A percentile compares a stretch with the other conserved stretches of the same genome.
These are phyloP conservation scores for Channallabes apus DNA, from an alignment of 2,797 vertebrate genomes.

Conservation along the genomic window DNA sequence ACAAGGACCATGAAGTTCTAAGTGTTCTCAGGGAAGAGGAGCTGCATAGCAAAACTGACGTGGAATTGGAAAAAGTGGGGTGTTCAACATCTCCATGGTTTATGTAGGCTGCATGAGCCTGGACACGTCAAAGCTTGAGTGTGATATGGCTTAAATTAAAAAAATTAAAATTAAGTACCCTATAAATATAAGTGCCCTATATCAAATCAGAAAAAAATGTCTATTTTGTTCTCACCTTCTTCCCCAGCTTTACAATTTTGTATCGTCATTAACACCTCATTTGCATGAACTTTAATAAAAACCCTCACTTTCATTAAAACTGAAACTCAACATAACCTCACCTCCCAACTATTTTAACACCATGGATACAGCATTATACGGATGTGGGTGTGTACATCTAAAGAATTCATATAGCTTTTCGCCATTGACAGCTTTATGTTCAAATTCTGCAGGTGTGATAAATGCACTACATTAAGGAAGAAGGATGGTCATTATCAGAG, in stretches of 20 bases:
- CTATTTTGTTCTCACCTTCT: neutral
- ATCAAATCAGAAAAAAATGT: neutral
- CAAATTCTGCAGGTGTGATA: neutral
- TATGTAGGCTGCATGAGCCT: too few species aligned
- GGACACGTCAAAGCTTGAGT: too few species aligned
- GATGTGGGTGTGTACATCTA: neutral
- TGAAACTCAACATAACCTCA: neutral
- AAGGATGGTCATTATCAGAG: conserved; percentile 10
- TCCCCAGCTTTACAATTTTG: neutral
- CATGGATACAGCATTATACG: neutral
- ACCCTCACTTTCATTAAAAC: neutral
- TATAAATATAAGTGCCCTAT: neutral
- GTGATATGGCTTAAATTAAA: neutral
- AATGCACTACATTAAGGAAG: neutral
- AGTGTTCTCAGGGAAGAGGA: too few species aligned
- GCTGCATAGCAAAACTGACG: too few species aligned
- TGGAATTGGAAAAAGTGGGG: too few species aligned
- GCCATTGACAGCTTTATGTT: neutral
- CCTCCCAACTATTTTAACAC: neutral
- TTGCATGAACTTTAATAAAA: conserved; percentile 3
- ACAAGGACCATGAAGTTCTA: too few species aligned
- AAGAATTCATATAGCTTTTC: neutral
- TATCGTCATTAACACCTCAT: neutral
- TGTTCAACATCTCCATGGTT: too few species aligned
- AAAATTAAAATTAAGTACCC: neutral